These are phyloP conservation scores for Asteroscopus sphinx DNA, from an alignment of 2,888 invertebrate genomes.

Conservation along the genomic window DNA sequence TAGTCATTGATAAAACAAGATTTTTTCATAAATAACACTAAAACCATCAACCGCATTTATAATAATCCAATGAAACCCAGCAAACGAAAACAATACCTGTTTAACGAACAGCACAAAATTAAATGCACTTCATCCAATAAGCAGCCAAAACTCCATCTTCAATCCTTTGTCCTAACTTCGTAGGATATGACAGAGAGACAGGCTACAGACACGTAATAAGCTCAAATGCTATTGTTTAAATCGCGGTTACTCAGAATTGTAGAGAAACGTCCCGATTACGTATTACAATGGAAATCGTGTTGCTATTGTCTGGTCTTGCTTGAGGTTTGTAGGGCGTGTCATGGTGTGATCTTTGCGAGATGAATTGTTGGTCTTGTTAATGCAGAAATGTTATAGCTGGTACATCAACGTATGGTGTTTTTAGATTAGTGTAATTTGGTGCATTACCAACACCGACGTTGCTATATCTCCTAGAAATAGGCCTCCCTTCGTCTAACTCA, in stretches of 20 bases:
- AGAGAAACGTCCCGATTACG: slow-evolving; percentile 46
- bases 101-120: slow-evolving; percentile 30
- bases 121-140: slow-evolving; percentile 42
- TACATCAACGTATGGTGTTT: neutral
- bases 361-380: slow-evolving; percentile 38
- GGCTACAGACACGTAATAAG: slow-evolving; percentile 67
- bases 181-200: slow-evolving; percentile 53
- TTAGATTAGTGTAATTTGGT: neutral
- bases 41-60: neutral
- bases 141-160: slow-evolving; percentile 48
- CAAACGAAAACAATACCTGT: slow-evolving; percentile 30
- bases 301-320: slow-evolving; percentile 53
- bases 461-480: too few species aligned
- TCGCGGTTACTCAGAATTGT: slow-evolving; percentile 58
- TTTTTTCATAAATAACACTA: too few species aligned
- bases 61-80: slow-evolving; percentile 27
- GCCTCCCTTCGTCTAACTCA: too few species aligned
- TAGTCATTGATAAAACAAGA: too few species aligned
- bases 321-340: slow-evolving; percentile 36
- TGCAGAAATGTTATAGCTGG: neutral
- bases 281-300: slow-evolving; percentile 52
- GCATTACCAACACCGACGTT: neutral
- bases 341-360: slow-evolving; percentile 24
- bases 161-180: slow-evolving; percentile 54
- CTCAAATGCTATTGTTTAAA: slow-evolving; percentile 73